These are phyloP conservation scores for Oreortyx pictus DNA, from an alignment of 2,797 vertebrate genomes.

Conservation along the genomic window DNA sequence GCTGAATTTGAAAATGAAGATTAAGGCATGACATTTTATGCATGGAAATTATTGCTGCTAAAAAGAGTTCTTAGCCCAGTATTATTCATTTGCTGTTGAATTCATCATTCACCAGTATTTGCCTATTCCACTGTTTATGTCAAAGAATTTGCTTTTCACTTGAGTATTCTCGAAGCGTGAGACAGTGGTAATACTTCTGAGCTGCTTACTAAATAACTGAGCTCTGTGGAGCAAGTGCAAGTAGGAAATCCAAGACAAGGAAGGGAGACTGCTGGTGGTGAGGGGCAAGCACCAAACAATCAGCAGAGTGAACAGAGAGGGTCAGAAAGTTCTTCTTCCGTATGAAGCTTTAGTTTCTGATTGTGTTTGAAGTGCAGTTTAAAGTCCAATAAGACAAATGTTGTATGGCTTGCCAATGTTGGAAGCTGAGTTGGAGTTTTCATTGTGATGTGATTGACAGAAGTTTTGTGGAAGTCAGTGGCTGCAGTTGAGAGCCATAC, in stretches of 20 bases:
- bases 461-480: not conserved
- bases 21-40: not conserved
- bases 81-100: not conserved
- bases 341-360: not conserved
- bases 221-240: not conserved
- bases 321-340: not conserved
- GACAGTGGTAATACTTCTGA: not conserved
- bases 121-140: not conserved
- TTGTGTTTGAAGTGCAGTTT: not conserved
- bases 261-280: accelerated
- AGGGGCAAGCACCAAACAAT: accelerated
- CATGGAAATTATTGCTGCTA: not conserved
- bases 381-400: not conserved
- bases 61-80: not conserved
- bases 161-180: not conserved
- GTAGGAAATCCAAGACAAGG: not conserved
- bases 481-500: not conserved
- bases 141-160: not conserved
- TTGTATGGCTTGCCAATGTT: not conserved
- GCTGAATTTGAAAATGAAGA: not conserved
- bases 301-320: not conserved
- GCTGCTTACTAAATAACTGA: not conserved
- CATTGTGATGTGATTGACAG: not conserved
- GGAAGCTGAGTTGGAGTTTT: not conserved
- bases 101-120: not conserved